phyloP scores from a whole-genome alignment of 2,888 invertebrate genomes.

The Drosophila monieri region DNA sequence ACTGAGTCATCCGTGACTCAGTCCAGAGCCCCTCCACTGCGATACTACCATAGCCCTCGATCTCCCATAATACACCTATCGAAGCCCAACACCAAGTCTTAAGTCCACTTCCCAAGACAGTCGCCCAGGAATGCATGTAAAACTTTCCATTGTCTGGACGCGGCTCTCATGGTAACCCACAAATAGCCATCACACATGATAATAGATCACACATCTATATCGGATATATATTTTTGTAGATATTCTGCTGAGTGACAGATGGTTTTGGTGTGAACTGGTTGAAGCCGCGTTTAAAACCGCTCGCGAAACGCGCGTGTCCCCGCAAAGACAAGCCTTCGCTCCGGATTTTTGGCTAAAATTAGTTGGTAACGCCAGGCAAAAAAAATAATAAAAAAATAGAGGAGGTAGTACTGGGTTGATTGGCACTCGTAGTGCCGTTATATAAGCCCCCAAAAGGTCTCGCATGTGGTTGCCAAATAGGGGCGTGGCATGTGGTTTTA shows the following conservation, averaged over 20 bases:
- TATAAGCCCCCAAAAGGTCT: constrained; percentile 4
- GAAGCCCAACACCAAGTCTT: too few species aligned
- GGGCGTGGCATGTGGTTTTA: constrained; percentile 27
- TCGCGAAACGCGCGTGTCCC: constrained; percentile 22
- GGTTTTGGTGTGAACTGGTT: constrained; percentile 31
- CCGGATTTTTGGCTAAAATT: constrained; percentile 17
- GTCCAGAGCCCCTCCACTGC: not conserved
- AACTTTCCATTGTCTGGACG: constrained; percentile 33
- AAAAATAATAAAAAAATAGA: not conserved
- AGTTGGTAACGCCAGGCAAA: constrained; percentile 1
- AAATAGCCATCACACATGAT: constrained; percentile 24
- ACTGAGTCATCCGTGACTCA: constrained; percentile 59
- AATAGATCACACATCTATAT: constrained; percentile 22
- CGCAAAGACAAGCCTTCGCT: constrained; percentile 22
- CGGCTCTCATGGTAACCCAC: constrained; percentile 25
- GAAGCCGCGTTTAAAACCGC: constrained; percentile 10
- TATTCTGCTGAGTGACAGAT: constrained; percentile 5
- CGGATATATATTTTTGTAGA: not conserved
- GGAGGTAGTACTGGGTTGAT: constrained; percentile 1
- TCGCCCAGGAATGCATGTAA: not conserved
- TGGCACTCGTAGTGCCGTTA: not conserved
- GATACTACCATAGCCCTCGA: not conserved
- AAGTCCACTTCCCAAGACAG: not conserved
- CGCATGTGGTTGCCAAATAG: constrained; percentile 33
- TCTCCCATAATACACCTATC: too few species aligned